Base-by-base conservation (phyloP, 2,797 vertebrate species). In the Oreortyx pictus region DNA sequence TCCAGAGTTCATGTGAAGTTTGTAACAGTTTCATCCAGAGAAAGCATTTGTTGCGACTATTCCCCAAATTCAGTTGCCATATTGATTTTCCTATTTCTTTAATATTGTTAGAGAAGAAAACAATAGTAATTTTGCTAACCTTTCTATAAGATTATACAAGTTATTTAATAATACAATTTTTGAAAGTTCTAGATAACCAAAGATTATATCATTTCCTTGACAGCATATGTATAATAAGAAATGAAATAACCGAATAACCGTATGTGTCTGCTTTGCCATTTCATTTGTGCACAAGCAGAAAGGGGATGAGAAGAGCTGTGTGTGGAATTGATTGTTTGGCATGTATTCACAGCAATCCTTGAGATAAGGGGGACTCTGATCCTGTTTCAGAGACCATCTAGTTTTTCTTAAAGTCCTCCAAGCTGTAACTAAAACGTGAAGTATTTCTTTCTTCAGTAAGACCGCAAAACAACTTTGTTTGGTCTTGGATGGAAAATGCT, bases 151-250 rank as follows among this genome's bases (percentile, higher is more conserved):
- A 64, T 86, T 29, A 82, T 56, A 25, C 60, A 89, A 85, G 35
- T 90, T 90, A 89, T 56, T 89, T 85, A 89, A 90, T 70, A 87
- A 57, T 4, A 5, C 49, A 60, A 31, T 86, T 91, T 94, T 93
- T 82, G 27, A 70, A 82, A 76, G 56, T 81, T 39, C 39, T 71
- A 60, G 86, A 78, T 85, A 92, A 81, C 24, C 15, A 46, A 72
- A 83, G 59, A 75, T 72, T 57, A 8, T 14, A 3, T 88, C 1
- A 74, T 86, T 92, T 92, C 82, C 80, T 88, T 87, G 41, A 65
- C 86, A 66, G 3, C 1, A 0, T 86, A 20, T 3, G 0, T 88
- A 29, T 41, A 54, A 35, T 72, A 54, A 81, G 82, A 78, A 91
- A 77, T 73, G 2, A 82, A 92, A 82, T 77, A 80, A 85, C 43